phyloP scores from a whole-genome alignment of 2,113 vertebrate species.

The Pelmatolapia mariae region DNA sequence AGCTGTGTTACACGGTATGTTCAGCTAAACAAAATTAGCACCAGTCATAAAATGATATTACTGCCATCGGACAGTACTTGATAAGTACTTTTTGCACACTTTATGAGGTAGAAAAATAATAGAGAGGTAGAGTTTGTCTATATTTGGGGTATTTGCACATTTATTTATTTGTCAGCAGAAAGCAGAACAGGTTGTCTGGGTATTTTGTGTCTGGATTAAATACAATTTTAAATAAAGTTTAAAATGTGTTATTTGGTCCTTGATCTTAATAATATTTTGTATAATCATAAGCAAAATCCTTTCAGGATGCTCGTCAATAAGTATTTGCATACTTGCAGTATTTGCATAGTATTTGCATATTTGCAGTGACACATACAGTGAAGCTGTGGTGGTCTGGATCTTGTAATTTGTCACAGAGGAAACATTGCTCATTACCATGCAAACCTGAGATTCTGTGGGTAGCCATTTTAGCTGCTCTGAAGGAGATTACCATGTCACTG shows the following conservation, averaged over 20 bases:
- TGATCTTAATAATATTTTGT: not conserved
- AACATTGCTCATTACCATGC: slow-evolving; percentile 21
- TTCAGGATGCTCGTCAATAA: not conserved
- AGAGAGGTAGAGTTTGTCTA: not conserved
- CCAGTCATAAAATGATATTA: not conserved
- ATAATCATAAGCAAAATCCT: not conserved
- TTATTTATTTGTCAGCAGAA: not conserved
- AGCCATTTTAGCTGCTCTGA: slow-evolving; percentile 36
- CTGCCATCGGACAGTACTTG: not conserved
- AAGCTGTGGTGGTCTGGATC: not conserved
- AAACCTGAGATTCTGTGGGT: slow-evolving; percentile 33
- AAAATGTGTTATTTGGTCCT: not conserved
- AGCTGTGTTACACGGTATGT: slow-evolving; percentile 42
- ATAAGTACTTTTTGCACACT: not conserved
- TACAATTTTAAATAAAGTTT: not conserved
- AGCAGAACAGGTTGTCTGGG: not conserved
- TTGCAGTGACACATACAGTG: not conserved
- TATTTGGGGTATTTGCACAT: not conserved
- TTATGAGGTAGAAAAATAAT: not conserved
- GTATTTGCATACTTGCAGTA: not conserved
- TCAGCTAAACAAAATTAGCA: not conserved
- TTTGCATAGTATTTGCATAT: not conserved
- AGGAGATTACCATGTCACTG: slow-evolving; percentile 24
- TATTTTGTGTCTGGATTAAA: not conserved
- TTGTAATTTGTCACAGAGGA: not conserved